A percentile compares a stretch with the other conserved stretches of the same genome.
Conservation (phyloP, 2,113 vertebrate species). For the Mandrillus leucophaeus region DNA sequence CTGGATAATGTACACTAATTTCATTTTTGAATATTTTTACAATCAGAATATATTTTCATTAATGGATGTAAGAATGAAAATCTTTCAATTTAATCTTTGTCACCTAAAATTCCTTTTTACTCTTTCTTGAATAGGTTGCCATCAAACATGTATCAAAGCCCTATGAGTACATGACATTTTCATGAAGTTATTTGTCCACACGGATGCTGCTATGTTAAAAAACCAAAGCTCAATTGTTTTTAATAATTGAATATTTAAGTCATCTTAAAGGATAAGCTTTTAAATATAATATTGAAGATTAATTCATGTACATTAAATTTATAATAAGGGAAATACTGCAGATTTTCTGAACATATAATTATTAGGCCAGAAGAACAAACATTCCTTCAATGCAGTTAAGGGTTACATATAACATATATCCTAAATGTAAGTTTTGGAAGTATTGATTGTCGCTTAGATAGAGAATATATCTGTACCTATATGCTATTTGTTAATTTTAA, state of each 20-base stretch:
- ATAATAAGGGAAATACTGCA: not conserved
- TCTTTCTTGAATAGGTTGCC: not conserved
- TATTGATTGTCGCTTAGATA: not conserved
- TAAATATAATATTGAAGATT: not conserved
- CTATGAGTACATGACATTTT: not conserved
- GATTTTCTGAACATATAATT: not conserved
- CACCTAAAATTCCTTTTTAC: not conserved
- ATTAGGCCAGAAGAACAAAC: not conserved
- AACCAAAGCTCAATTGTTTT: not conserved
- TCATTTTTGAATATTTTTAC: not conserved
- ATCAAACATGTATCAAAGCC: not conserved
- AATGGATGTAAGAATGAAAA: not conserved
- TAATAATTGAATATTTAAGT: not conserved
- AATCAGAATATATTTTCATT: not conserved
- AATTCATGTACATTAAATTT: not conserved
- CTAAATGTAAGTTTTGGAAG: not conserved
- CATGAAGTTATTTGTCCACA: not conserved
- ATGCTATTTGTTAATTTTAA: not conserved
- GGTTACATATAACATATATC: not conserved
- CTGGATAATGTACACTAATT: not conserved
- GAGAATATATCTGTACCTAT: not conserved
- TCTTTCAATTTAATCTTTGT: conserved; percentile 21
- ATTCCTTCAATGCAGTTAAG: not conserved
- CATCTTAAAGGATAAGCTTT: not conserved
- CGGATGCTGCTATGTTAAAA: not conserved